phyloP scores from a whole-genome alignment of 2,113 vertebrate species.

The Amphiprion percula region DNA sequence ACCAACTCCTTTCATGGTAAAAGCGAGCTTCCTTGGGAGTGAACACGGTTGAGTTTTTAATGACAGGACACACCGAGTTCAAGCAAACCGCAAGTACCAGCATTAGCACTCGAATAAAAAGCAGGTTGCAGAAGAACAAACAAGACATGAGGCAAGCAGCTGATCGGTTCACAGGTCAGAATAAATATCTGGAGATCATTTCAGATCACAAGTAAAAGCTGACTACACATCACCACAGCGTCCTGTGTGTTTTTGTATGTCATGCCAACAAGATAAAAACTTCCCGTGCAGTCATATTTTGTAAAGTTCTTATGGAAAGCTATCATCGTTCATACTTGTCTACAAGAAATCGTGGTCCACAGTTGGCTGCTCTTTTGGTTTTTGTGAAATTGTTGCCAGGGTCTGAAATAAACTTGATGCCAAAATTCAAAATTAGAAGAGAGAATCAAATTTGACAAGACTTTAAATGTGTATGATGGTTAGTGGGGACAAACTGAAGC shows the following conservation, averaged over 20 bases:
- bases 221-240: not conserved
- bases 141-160: not conserved
- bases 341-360: not conserved
- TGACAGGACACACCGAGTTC: slow-evolving; percentile 26
- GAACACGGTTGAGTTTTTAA: slow-evolving; percentile 21
- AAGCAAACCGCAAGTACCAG: slow-evolving; percentile 5
- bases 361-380: not conserved
- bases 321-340: not conserved
- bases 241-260: not conserved
- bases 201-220: slow-evolving; percentile 2
- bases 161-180: not conserved
- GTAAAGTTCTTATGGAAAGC: not conserved
- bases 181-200: not conserved
- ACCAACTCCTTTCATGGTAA: slow-evolving; percentile 72
- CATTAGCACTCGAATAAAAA: not conserved
- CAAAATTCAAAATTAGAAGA: too few relatives aligned
- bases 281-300: not conserved
- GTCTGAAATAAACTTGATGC: not conserved
- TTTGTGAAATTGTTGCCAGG: not conserved
- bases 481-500: not conserved
- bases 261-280: not conserved
- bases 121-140: not conserved
- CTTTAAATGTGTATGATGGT: not conserved
- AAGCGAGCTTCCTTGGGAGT: slow-evolving; percentile 31
- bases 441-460: not conserved